Evolutionary conservation across 30 jellyfish, hydroid and myxozoan species (phyloP).

Genomic region (Aurelia aurita): DNA sequence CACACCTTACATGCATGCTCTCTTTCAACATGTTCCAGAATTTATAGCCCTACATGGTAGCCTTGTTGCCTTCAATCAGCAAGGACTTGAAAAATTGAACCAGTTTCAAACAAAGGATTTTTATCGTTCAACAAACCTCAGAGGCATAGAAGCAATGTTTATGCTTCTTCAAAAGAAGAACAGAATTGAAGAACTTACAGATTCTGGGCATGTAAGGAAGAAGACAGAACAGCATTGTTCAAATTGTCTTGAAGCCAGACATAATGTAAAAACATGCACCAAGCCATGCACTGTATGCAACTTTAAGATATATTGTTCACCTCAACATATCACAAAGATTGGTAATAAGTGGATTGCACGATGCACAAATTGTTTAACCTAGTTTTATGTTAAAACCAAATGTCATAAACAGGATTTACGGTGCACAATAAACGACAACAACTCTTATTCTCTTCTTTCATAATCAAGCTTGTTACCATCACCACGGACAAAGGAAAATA

Average conservation of each 20-base stretch:
- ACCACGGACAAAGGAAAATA: neutral
- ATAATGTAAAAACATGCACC: conserved; percentile 43
- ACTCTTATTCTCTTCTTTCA: neutral
- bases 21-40: conserved; percentile 21
- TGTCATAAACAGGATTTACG: too few relatives aligned
- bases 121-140: conserved; percentile 4
- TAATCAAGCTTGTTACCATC: neutral
- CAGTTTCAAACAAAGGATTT: conserved; percentile 13
- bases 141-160: neutral
- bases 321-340: neutral
- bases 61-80: conserved; percentile 14
- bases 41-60: conserved; percentile 1
- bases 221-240: conserved; percentile 7
- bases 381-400: too few relatives aligned
- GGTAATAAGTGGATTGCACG: conserved; percentile 3
- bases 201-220: conserved; percentile 18
- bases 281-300: conserved; percentile 17
- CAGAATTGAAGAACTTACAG: conserved; percentile 20
- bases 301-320: conserved; percentile 9
- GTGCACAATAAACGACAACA: neutral
- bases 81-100: conserved; percentile 21
- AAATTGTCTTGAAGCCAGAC: conserved; percentile 17
- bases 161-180: conserved; percentile 22
- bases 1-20: conserved; percentile 35
- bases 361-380: neutral